phyloP scores from a whole-genome alignment of 2,888 invertebrate genomes.

The Acrocyrtus sp. region DNA sequence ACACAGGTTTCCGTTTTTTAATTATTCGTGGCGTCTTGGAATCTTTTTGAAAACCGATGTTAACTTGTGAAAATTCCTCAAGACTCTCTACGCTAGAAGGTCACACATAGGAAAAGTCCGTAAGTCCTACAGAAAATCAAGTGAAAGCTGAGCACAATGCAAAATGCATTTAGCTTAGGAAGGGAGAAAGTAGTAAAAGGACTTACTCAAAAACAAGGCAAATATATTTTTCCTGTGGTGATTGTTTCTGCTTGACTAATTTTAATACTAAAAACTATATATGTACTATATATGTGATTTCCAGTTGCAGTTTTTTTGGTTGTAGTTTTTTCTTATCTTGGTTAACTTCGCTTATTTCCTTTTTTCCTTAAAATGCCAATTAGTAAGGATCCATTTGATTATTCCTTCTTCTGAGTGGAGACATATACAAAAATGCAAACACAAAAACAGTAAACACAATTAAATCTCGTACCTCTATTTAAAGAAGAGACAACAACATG shows the following conservation, averaged over 20 bases:
- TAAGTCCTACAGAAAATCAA: slow-evolving; percentile 14
- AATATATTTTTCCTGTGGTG: slow-evolving; percentile 15
- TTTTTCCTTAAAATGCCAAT: no score
- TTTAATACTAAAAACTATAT: slow-evolving; percentile 20
- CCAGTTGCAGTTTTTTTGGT: neutral
- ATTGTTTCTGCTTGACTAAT: slow-evolving; percentile 46
- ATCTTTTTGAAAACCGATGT: slow-evolving; percentile 41
- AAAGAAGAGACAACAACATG: no score
- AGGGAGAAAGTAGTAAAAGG: neutral
- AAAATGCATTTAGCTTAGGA: neutral
- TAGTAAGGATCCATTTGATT: neutral
- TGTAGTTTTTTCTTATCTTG: neutral
- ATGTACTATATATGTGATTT: slow-evolving; percentile 13
- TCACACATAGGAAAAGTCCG: slow-evolving; percentile 24
- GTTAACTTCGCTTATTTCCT: slow-evolving; percentile 17
- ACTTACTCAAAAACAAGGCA: slow-evolving; percentile 32
- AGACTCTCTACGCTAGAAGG: no score
- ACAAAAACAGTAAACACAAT: neutral
- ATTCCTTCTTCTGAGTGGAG: neutral
- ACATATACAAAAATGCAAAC: neutral
- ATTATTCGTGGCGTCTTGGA: slow-evolving; percentile 54
- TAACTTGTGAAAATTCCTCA: no score
- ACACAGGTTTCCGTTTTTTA: slow-evolving; percentile 52
- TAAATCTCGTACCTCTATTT: no score
- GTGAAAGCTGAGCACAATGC: slow-evolving; percentile 14